Percentiles rank a stretch among this genome's conserved stretches.
Evolutionary conservation across 2,888 invertebrate genomes (phyloP).

Genomic region (Palloptera scutellata): DNA sequence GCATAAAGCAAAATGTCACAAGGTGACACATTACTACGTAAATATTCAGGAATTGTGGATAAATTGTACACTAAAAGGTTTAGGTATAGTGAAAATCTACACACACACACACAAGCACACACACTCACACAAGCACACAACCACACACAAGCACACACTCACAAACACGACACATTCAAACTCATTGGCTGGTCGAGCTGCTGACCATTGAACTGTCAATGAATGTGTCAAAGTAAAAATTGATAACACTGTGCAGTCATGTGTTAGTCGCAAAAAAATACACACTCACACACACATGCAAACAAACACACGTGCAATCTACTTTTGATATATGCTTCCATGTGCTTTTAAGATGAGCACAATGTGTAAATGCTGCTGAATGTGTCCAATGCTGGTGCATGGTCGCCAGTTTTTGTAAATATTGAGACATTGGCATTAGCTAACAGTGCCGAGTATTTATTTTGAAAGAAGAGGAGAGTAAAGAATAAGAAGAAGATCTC

Average conservation of each 20-base stretch:
- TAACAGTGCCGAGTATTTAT: background rate
- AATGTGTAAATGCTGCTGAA: too few species aligned
- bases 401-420: background rate
- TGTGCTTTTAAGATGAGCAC: too few species aligned
- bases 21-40: too few species aligned
- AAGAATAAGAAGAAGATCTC: background rate
- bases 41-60: too few species aligned
- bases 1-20: too few species aligned
- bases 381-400: background rate
- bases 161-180: background rate
- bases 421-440: background rate
- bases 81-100: background rate
- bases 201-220: slow-evolving; percentile 26
- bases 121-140: too few species aligned
- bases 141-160: too few species aligned
- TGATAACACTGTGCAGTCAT: slow-evolving; percentile 25
- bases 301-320: background rate
- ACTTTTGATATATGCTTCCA: too few species aligned
- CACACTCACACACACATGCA: background rate
- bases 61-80: too few species aligned
- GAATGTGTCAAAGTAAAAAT: slow-evolving; percentile 28
- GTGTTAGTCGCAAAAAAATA: slow-evolving; percentile 14
- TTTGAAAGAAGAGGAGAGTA: too few species aligned
- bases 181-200: background rate
- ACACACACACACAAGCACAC: slow-evolving; percentile 1